These are phyloP conservation scores for Apotomis betuletana DNA, from an alignment of 2,888 invertebrate species.

Conservation along the genomic window DNA sequence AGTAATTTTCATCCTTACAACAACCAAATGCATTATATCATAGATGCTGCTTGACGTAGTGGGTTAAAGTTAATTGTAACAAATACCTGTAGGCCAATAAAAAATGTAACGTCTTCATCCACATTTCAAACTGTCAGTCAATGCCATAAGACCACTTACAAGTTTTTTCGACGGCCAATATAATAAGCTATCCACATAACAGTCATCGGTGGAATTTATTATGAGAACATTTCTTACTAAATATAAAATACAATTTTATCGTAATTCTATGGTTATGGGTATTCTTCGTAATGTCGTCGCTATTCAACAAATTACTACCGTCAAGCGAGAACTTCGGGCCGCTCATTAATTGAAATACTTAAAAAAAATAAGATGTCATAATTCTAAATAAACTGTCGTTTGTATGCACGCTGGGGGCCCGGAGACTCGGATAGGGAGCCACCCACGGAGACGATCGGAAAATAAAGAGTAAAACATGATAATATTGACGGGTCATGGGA, in stretches of 20 bases:
- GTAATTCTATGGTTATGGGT: slow-evolving; percentile 18
- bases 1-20: too few species aligned
- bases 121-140: slow-evolving; percentile 25
- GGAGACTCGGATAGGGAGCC: slow-evolving; percentile 45
- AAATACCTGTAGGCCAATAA: background rate
- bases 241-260: slow-evolving; percentile 17
- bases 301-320: slow-evolving; percentile 69
- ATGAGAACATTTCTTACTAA: slow-evolving; percentile 5
- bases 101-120: slow-evolving; percentile 20
- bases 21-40: background rate
- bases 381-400: slow-evolving; percentile 65
- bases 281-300: slow-evolving; percentile 19
- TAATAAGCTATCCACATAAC: background rate
- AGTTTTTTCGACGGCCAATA: slow-evolving; percentile 9
- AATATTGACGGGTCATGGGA: background rate
- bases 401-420: slow-evolving; percentile 51
- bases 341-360: slow-evolving; percentile 75
- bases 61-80: background rate
- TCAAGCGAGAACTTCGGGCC: slow-evolving; percentile 45
- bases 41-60: background rate
- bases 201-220: slow-evolving; percentile 7
- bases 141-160: slow-evolving; percentile 8
- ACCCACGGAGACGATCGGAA: slow-evolving; percentile 50
- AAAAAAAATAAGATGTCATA: slow-evolving; percentile 68
- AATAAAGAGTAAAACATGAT: slow-evolving; percentile 18